Evolutionary conservation across 2,113 vertebrate genomes (phyloP).

Genomic region (Malurus alboscapulatus): DNA sequence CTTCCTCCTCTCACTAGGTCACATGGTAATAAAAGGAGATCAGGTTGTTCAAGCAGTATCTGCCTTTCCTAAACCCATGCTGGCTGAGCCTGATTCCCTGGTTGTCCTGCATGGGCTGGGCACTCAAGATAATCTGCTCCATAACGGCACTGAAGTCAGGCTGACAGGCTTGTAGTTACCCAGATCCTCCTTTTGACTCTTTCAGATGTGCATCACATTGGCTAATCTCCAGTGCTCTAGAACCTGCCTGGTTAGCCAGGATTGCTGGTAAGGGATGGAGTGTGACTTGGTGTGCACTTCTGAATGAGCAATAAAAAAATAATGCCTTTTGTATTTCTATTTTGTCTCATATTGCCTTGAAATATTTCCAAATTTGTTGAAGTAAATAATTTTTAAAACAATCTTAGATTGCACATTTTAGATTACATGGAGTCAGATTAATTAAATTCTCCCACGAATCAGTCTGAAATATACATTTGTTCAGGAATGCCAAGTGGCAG

Average conservation of each 20-base stretch:
- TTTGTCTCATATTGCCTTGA: neutral
- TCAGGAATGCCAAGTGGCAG: neutral
- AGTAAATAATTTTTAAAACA: neutral
- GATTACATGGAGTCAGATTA: neutral
- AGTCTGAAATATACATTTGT: neutral
- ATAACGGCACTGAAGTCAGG: fast-evolving
- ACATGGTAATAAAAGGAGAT: neutral
- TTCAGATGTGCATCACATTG: neutral
- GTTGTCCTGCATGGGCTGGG: neutral
- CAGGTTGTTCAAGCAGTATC: neutral
- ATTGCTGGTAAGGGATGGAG: neutral
- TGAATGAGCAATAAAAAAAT: neutral
- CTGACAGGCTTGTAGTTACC: neutral
- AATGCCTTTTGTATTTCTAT: neutral
- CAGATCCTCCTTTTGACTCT: neutral
- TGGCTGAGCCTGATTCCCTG: neutral
- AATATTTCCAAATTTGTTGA: neutral
- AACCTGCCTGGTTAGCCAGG: neutral
- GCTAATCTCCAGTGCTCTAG: neutral
- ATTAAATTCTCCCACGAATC: neutral
- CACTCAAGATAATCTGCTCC: neutral
- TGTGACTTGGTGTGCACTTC: neutral
- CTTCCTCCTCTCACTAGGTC: neutral
- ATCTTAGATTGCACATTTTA: neutral
- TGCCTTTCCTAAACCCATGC: neutral